These are phyloP conservation scores for Etheostoma perlongum DNA, from an alignment of 2,797 vertebrate genomes.

Conservation along the genomic window DNA sequence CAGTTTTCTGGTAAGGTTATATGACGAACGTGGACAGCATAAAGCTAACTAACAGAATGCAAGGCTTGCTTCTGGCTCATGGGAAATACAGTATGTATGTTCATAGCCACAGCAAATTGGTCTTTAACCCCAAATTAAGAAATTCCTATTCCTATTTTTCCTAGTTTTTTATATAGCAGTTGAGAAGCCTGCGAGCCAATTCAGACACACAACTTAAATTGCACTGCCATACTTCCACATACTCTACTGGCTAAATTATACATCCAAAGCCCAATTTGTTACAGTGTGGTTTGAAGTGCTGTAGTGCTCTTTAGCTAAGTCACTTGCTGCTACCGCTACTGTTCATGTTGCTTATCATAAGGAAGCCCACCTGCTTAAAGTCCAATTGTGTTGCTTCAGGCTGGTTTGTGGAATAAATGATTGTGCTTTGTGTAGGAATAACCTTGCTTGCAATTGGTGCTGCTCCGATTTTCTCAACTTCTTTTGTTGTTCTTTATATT, in stretches of 20 bases:
- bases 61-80: slow-evolving; percentile 1
- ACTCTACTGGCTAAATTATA: slow-evolving; percentile 18
- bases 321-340: background rate
- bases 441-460: background rate
- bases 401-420: slow-evolving; percentile 19
- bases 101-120: slow-evolving; percentile 23
- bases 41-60: background rate
- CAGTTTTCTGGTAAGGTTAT: background rate
- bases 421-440: slow-evolving; percentile 25
- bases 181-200: slow-evolving; percentile 8
- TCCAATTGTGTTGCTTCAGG: slow-evolving; percentile 16
- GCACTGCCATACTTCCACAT: slow-evolving; percentile 3
- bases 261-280: slow-evolving; percentile 4
- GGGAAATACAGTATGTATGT: slow-evolving; percentile 16
- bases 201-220: slow-evolving; percentile 18
- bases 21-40: background rate
- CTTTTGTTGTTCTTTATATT: slow-evolving; percentile 32
- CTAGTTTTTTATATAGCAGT: slow-evolving; percentile 8
- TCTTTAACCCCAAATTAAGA: slow-evolving; percentile 28
- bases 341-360: slow-evolving; percentile 14
- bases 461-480: slow-evolving; percentile 6
- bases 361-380: background rate
- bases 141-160: slow-evolving; percentile 2
- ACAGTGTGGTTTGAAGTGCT: background rate
- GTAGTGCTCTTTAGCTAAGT: slow-evolving; percentile 29